Evolutionary conservation across 2,113 vertebrate genomes (phyloP), one percentile per base, ranked within the genome.

Genomic region (Myotis lucifugus): DNA sequence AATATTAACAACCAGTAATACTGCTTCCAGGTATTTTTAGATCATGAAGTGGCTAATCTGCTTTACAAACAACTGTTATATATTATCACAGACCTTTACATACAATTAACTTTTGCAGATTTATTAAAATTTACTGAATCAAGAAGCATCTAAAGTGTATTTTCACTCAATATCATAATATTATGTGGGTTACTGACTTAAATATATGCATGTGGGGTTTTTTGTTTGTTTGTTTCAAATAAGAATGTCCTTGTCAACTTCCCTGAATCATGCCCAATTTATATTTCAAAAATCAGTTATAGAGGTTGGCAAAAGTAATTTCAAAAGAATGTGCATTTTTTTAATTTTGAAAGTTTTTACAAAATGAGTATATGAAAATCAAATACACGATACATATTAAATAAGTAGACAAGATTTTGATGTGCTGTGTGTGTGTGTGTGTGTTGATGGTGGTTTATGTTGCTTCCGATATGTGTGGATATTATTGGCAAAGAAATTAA

Each of bases 331-430:
- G 18, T 46, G 66, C 50, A 21, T 56, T 69, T 50, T 48, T 96
- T 95, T 73, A 42, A 82, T 82, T 81, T 84, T 72, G 27, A 76
- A 90, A n/a, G 12, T 81, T 95, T 96, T 95, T 83, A 66, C n/a
- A 37, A 83, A 40, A 69, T 59, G 17, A 69, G 52, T 27, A 91
- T 12, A 59, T 79, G 67, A 88, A 91, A 84, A 90, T 88, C 48
- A 89, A 93, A 74, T 66, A 67, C 23, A 40, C 19, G 8, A 42
- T n/a, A 77, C 4, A 64, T 73, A 37, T 83, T 88, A 83, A 94
- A 32, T 83, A 91, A 73, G 40, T 54, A 6, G 29, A 64, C 29
- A 48, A 64, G 76, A 87, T 85, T 88, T 64, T 73, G 7, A 67
- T 81, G 32, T 83, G 37, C 50, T 25, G 0, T 40, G 76, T 88